Evolutionary conservation across 2,113 vertebrate species (phyloP), one percentile per base, ranked within the genome.

Genomic region (Mystacornis crossleyi): DNA sequence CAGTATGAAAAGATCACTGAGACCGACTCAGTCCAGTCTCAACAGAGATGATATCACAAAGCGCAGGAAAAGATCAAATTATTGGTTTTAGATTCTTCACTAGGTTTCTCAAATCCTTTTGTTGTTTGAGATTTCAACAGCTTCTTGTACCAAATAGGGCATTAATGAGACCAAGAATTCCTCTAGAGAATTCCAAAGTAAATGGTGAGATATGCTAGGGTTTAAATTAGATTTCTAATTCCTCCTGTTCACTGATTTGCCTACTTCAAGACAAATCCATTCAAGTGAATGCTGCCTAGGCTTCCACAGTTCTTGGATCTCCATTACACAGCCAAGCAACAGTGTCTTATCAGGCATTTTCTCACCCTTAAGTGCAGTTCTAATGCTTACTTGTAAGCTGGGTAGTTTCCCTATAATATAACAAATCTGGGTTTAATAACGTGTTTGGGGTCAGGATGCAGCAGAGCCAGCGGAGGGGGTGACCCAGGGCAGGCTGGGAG

Each of bases 171-270:
- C 6, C 5, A 47, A 51, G 65, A 34, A 73, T 84, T 77, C 18
- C 45, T 84, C 12, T 5, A 9, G n/a, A 66, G 34, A 71, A 70
- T 57, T 64, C 16, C n/a, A n/a, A 33, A 66, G n/a, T 55, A 81
- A 90, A 48, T n/a, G 15, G 6, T 61, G 24, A 81, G 18, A 31
- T 66, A 92, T 26, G 36, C 9, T 21, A 5, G 14, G 29, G 45
- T 79, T 92, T 90, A 66, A 90, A 88, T 74, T 73, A 79, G 31
- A 57, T 85, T 84, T 87, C 29, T 81, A 81, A 69, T 90, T 81
- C 42, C 20, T 74, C 25, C 18, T 70, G 3, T 81, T 84, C 70
- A 61, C 25, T 31, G 36, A n/a, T 84, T 81, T 94, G n/a, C 7
- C 38, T 45, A 28, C 48, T 87, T 74, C 34, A 40, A 24, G 65